Base-by-base conservation (phyloP, 2,888 invertebrate species). In the Microctonus hyperodae region DNA sequence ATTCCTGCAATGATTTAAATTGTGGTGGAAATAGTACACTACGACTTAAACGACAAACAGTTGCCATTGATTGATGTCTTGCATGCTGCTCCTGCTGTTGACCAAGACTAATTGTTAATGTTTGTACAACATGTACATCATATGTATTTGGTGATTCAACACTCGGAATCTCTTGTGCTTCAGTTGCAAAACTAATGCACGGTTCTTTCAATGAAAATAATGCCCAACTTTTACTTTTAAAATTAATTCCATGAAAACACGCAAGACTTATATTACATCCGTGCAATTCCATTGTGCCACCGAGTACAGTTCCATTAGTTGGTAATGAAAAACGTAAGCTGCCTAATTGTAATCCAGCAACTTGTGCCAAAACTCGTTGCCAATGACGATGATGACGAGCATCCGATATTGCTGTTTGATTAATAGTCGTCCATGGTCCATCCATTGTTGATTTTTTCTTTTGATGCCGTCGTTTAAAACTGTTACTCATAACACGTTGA, bases 171-270 rank as follows among this genome's bases (percentile, higher is more conserved):
- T 96, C 94, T 83, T 96, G 95, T 0, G 97, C 96, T 83, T 97
- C 96, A 0, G 96, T 95, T 16, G 95, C 92, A 84, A 97, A 97
- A 78, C 93, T 94, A 73, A 97, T 95, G 79, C 92, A 93, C 0
- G 97, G 97, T 78, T 97, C 95, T 81, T 93, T 92, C 72, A 98
- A 87, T 75, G 95, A 96, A 84, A 98, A 98, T 71, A 98, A 84
- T 6, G 97, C 97, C 97, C 98, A 98, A 1, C 94, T 95, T 85
- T 97, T 97, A 65, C 96, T 87, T 76, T 96, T 95, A 84, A 98
- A 96, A 85, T 97, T 97, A 81, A 96, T 94, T 37, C 98, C 98
- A 84, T 98, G 97, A 88, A 98, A 98, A 84, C 98, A 98, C 3
- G 97, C 97, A 72, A 98, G 86, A 6, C 97, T 96, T 67, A 98